Conservation (phyloP, 2,888 invertebrate genomes). For the Barypeithes pellucidus region DNA sequence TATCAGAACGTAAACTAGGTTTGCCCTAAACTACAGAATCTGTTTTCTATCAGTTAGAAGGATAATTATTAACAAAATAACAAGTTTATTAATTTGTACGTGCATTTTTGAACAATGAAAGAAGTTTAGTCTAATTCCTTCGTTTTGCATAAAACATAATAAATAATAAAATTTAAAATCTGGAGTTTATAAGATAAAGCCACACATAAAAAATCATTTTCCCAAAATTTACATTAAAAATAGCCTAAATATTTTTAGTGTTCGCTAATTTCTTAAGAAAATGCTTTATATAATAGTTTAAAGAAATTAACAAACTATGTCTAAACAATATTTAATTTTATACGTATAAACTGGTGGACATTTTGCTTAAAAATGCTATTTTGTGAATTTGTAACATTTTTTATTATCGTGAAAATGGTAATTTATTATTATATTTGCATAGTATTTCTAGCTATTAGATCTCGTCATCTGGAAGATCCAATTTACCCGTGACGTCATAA, state of each 20-base stretch:
- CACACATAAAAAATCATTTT: constrained; percentile 8
- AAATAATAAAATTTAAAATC: background rate
- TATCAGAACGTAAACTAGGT: too few relatives aligned
- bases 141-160: background rate
- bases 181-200: background rate
- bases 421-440: background rate
- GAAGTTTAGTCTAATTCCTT: too few relatives aligned
- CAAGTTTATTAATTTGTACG: too few relatives aligned
- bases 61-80: too few relatives aligned
- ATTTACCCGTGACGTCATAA: too few relatives aligned
- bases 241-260: background rate
- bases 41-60: too few relatives aligned
- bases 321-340: constrained; percentile 15
- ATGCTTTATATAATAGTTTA: constrained; percentile 27
- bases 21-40: too few relatives aligned
- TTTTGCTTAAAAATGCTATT: constrained; percentile 10
- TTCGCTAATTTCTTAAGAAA: constrained; percentile 32
- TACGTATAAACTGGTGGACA: background rate
- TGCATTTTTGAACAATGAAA: too few relatives aligned
- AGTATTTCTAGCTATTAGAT: background rate
- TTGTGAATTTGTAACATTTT: constrained; percentile 2
- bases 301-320: constrained; percentile 20
- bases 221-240: background rate
- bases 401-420: background rate
- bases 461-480: too few relatives aligned